Conservation (phyloP, 2,888 invertebrate species). For the Aspidiotus rigidus region DNA sequence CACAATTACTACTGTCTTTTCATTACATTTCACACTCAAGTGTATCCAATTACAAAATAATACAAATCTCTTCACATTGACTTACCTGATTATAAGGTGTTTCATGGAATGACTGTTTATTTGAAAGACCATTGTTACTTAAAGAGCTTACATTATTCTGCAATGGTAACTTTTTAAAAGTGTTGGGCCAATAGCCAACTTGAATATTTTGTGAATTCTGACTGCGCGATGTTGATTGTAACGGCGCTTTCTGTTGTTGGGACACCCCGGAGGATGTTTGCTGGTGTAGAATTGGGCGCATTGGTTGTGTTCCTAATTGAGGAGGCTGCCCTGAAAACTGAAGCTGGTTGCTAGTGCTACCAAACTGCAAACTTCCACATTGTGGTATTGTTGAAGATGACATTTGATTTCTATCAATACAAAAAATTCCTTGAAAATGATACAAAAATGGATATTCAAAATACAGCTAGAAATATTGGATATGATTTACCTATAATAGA, state of each 20-base stretch:
- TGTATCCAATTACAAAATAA: too few species aligned
- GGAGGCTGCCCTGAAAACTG: conserved; percentile 20
- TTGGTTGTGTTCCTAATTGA: neutral
- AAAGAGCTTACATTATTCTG: conserved; percentile 23
- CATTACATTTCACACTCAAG: too few species aligned
- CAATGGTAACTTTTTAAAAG: conserved; percentile 17
- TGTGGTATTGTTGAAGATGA: conserved; percentile 9
- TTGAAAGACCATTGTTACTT: conserved; percentile 5
- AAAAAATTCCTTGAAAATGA: neutral
- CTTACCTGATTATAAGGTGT: conserved; percentile 25
- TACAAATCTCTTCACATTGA: neutral
- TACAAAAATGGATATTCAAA: neutral
- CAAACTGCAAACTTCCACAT: conserved; percentile 13
- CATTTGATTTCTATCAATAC: conserved; percentile 13
- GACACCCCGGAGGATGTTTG: neutral
- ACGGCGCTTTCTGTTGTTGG: neutral
- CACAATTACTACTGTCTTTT: too few species aligned
- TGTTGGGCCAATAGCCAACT: conserved; percentile 15
- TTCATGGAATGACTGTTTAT: conserved; percentile 24
- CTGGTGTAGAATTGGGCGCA: neutral
- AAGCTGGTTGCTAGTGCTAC: conserved; percentile 6
- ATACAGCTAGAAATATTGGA: neutral
- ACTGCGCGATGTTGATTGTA: conserved; percentile 11
- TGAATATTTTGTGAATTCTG: conserved; percentile 16
- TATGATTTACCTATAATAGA: conserved; percentile 15